Conservation (phyloP, 2,888 invertebrate species). For the Megalurothrips usitatus region DNA sequence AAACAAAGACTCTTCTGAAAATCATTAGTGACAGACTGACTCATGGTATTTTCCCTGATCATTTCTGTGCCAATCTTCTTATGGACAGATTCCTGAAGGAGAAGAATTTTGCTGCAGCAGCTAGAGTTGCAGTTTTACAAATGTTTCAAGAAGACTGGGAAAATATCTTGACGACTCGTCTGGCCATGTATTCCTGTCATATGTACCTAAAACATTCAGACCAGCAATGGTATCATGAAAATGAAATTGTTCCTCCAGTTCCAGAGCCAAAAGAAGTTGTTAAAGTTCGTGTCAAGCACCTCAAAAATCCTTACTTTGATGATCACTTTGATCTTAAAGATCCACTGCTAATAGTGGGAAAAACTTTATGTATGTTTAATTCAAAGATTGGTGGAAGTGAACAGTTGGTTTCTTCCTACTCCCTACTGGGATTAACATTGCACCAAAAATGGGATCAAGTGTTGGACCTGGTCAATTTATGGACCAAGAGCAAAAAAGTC, state of each 20-base stretch:
- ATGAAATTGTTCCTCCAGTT: slow-evolving; percentile 44
- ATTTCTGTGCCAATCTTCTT: slow-evolving; percentile 69
- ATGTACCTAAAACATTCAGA: slow-evolving; percentile 58
- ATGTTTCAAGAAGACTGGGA: slow-evolving; percentile 87
- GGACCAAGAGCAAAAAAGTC: slow-evolving; percentile 33
- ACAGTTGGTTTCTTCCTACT: slow-evolving; percentile 53
- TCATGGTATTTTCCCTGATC: slow-evolving; percentile 89
- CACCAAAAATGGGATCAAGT: slow-evolving; percentile 62
- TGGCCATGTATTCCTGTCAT: slow-evolving; percentile 71
- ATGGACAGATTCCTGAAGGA: slow-evolving; percentile 71
- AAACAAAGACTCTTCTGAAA: slow-evolving; percentile 61
- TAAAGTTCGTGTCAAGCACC: slow-evolving; percentile 69
- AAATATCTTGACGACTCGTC: slow-evolving; percentile 61
- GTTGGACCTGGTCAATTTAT: slow-evolving; percentile 40
- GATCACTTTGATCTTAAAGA: slow-evolving; percentile 83
- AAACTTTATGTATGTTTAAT: slow-evolving; percentile 68
- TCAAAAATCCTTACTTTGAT: slow-evolving; percentile 80
- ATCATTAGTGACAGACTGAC: slow-evolving; percentile 75
- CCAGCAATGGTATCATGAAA: slow-evolving; percentile 46
- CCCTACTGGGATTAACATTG: slow-evolving; percentile 61
- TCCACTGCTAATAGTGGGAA: slow-evolving; percentile 68
- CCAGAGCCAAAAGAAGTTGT: slow-evolving; percentile 46
- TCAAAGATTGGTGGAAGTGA: slow-evolving; percentile 47
- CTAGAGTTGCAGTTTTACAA: slow-evolving; percentile 67
- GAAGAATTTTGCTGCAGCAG: slow-evolving; percentile 65